Evolutionary conservation across 2,888 invertebrate species (phyloP).

Genomic region (Tipula helvola): DNA sequence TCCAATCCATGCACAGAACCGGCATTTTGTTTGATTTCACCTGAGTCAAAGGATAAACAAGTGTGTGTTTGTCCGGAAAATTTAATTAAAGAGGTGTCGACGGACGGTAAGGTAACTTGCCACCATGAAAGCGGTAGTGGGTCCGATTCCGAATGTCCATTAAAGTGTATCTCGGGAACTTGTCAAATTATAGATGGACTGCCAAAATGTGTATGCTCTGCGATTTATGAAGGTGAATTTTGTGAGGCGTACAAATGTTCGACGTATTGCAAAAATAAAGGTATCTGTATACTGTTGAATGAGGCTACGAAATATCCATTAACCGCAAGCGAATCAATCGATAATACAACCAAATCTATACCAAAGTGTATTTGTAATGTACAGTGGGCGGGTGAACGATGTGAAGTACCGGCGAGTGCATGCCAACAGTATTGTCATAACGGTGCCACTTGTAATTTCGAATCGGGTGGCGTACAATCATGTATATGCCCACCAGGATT

Average conservation of each 20-base stretch:
- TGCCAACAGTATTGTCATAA: slow-evolving; percentile 41
- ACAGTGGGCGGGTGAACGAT: slow-evolving; percentile 51
- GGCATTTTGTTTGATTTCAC: slow-evolving; percentile 47
- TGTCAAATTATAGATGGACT: slow-evolving; percentile 41
- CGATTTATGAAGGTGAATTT: slow-evolving; percentile 48
- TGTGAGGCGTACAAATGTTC: slow-evolving; percentile 60
- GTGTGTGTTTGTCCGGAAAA: slow-evolving; percentile 46
- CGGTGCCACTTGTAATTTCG: slow-evolving; percentile 43
- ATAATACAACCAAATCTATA: slow-evolving; percentile 17
- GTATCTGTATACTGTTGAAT: slow-evolving; percentile 38
- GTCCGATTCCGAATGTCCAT: slow-evolving; percentile 35
- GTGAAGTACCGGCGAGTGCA: slow-evolving; percentile 44
- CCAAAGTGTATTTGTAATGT: slow-evolving; percentile 46
- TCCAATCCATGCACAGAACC: slow-evolving; percentile 44
- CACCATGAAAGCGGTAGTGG: slow-evolving; percentile 28
- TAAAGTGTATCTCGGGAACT: slow-evolving; percentile 48
- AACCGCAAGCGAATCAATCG: slow-evolving; percentile 12
- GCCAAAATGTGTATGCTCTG: slow-evolving; percentile 51
- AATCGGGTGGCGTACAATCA: slow-evolving; percentile 27
- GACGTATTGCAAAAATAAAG: slow-evolving; percentile 50
- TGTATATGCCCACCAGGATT: slow-evolving; percentile 44
- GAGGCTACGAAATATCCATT: neutral
- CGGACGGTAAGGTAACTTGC: slow-evolving; percentile 22
- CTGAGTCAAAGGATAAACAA: slow-evolving; percentile 31
- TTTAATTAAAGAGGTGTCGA: slow-evolving; percentile 27